Conservation (phyloP, 2,113 vertebrate genomes). For the Candoia aspera region DNA sequence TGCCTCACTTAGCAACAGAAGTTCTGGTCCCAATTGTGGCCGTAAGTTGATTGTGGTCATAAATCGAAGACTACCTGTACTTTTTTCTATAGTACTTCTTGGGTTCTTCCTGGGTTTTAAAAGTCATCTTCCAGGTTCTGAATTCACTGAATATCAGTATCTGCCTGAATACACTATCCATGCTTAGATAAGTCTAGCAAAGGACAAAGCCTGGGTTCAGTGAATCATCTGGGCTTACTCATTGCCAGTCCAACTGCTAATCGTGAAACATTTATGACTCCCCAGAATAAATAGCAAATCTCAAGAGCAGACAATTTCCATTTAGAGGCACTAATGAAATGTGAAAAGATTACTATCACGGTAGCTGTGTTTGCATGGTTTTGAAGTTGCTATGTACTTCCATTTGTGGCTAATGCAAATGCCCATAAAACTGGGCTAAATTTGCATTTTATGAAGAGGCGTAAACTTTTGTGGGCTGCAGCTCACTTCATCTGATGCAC, state of each 20-base stretch:
- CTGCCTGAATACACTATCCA: not conserved
- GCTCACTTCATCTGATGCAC: too few species aligned
- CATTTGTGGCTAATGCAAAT: slow-evolving; percentile 58
- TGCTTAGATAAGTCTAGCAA: not conserved
- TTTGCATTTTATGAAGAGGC: not conserved
- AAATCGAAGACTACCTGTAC: too few species aligned
- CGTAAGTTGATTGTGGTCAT: too few species aligned
- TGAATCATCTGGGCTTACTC: not conserved
- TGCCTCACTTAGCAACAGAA: too few species aligned
- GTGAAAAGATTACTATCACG: slow-evolving; percentile 59
- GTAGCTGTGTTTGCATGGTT: slow-evolving; percentile 38
- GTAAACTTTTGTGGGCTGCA: not conserved
- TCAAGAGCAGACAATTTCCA: slow-evolving; percentile 59
- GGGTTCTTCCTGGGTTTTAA: not conserved
- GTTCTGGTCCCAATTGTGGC: too few species aligned
- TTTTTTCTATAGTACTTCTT: not conserved
- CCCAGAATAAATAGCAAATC: not conserved
- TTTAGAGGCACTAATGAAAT: slow-evolving; percentile 60
- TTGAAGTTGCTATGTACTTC: slow-evolving; percentile 41
- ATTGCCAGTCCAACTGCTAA: slow-evolving; percentile 23
- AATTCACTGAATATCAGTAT: not conserved
- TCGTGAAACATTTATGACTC: slow-evolving; percentile 36
- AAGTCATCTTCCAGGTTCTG: too few species aligned
- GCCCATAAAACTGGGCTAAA: slow-evolving; percentile 57
- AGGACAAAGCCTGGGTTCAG: not conserved